Evolutionary conservation across 2,888 invertebrate genomes (phyloP), one percentile per base, ranked within the genome.

Genomic region (Lottia scabra): DNA sequence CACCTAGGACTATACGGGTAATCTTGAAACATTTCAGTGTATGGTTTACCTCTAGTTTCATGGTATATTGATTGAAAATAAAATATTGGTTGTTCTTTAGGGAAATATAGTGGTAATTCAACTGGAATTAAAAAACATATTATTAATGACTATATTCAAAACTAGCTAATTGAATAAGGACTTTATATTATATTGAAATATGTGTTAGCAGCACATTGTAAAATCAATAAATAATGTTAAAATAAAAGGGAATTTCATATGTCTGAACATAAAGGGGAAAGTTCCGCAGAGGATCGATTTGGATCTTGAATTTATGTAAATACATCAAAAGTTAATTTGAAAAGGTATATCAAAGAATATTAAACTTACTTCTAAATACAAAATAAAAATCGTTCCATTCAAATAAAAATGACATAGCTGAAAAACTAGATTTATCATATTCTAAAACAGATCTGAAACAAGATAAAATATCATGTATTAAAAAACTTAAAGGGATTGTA

Each of bases 321-420:
- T n/a, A 30, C 2, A 30, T 30, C 4, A 30, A 30, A 30, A 30
- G 30, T 30, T 30, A 30, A 30, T 30, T 30, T 30, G 30, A 30
- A 30, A 6, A 30, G 2, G 38, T 5, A 10, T 38, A 6, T 2
- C 5, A 15, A 56, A 56, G 15, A 48, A 13, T 23, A 10, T 26
- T 64, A 27, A 66, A 83, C 85, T 80, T 81, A 89, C 89, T 91
- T 77, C 91, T 91, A 38, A 93, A 88, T 66, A 93, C 90, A 90
- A 92, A 93, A 86, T 92, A 92, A 85, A 93, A 93, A 84, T 92
- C 92, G 81, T 92, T 91, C 87, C 92, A 91, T 87, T 93, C 92
- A 87, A 93, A 92, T 38, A 93, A 85, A 81, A 93, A 92, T 23
- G 92, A 91, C 23, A 92, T 91, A 76, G 89, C 90, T 19, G 83